phyloP scores from a whole-genome alignment of 2,888 invertebrate species.

The Alloscopus bannaensis region DNA sequence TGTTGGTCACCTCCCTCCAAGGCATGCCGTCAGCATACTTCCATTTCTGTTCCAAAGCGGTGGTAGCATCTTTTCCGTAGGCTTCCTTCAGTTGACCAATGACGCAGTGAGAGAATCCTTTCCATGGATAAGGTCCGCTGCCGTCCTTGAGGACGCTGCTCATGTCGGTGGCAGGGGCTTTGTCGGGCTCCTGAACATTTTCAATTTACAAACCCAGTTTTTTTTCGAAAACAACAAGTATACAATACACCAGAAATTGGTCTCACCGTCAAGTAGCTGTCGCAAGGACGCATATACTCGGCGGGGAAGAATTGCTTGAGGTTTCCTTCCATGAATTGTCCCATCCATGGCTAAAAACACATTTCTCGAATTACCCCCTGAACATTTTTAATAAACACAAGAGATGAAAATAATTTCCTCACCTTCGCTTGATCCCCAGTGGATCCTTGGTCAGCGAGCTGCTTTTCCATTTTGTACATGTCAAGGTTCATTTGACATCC shows the following conservation, averaged over 20 bases:
- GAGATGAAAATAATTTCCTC: too few relatives aligned
- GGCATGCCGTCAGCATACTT: too few relatives aligned
- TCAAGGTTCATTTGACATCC: background rate
- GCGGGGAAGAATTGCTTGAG: background rate
- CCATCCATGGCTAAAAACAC: background rate
- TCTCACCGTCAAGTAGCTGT: background rate
- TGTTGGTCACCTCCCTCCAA: too few relatives aligned
- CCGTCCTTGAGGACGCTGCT: background rate
- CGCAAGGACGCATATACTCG: background rate
- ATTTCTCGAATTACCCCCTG: too few relatives aligned
- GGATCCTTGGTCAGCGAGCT: background rate
- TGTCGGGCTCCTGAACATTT: background rate
- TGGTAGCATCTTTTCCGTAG: background rate
- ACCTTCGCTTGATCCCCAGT: background rate
- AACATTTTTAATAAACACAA: too few relatives aligned
- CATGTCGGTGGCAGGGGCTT: background rate
- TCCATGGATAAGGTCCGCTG: background rate
- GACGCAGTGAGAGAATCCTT: background rate
- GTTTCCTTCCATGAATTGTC: background rate
- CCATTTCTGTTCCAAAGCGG: too few relatives aligned
- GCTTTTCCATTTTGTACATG: background rate
- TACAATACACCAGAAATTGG: too few relatives aligned
- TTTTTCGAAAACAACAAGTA: too few relatives aligned
- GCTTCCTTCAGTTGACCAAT: background rate
- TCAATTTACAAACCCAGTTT: too few relatives aligned